Base-by-base conservation (phyloP, 2,888 invertebrate genomes). In the Orgyia antiqua region DNA sequence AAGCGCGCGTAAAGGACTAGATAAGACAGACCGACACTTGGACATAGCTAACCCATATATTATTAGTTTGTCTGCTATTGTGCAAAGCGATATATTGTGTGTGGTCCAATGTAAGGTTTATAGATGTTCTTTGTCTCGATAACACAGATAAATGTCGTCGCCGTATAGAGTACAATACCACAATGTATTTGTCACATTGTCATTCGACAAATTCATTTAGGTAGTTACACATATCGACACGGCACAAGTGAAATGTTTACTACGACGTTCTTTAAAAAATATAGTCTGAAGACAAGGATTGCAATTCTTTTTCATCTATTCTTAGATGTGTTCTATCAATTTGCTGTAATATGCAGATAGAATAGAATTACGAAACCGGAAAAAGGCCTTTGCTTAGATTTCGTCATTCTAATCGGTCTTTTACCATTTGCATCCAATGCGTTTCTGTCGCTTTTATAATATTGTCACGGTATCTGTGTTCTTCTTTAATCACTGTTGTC, bases 71-170 rank as follows among this genome's bases (percentile, higher is more conserved):
- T 68, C 62, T 52, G 62, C 67, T 73, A 76, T 83, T 83, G 82
- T 82, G 59, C 58, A 60, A 61, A 55, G 48, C 58, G 55, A 62
- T 64, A 82, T 84, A 83, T 79, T 83, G 83, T 83, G 86, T 86
- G 86, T 86, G 84, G 84, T 84, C 86, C 80, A 75, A 74, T 79
- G 74, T 60, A 66, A 76, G 68, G 78, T 84, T 79, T 78, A 83
- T 84, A 76, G 77, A 61, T 67, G 61, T 64, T 69, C 75, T 80
- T 86, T 86, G 86, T 86, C 77, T 82, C 66, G 79, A 82, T 84
- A 82, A 80, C 84, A 75, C 70, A 78, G 84, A 86, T 83, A 83
- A 82, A 86, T 84, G 83, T 80, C 65, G 67, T 69, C 71, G 69
- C 76, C 78, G 73, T 82, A 73, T 74, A 68, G 56, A 75, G 77